A percentile compares a stretch with the other conserved stretches of the same genome.
Conservation (phyloP, 2,888 invertebrate species). For the Sialis fuliginosa region DNA sequence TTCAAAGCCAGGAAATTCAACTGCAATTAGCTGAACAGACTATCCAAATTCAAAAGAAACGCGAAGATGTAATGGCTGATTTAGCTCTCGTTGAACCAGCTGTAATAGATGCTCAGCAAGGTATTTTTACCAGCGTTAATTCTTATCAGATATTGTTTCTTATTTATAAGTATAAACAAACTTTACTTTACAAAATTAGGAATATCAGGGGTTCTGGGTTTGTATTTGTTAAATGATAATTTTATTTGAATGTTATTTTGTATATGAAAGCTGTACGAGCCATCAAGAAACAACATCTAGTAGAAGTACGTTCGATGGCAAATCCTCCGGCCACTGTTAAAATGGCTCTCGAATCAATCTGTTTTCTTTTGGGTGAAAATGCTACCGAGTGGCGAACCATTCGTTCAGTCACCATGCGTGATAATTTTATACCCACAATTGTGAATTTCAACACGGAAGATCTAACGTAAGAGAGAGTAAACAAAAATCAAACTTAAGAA, state of each 20-base stretch:
- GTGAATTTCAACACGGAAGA: conserved; percentile 88
- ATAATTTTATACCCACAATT: conserved; percentile 87
- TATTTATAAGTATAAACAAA: no score
- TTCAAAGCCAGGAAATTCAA: conserved; percentile 94
- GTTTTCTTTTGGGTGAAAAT: conserved; percentile 78
- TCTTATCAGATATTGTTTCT: no score
- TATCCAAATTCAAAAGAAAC: conserved; percentile 82
- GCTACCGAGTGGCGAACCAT: conserved; percentile 90
- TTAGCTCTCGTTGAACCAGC: conserved; percentile 97
- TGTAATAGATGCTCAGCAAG: conserved; percentile 95
- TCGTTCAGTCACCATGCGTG: conserved; percentile 79
- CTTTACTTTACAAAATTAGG: no score
- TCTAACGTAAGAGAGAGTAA: conserved; percentile 57
- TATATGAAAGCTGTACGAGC: conserved; percentile 61
- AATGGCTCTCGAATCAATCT: conserved; percentile 86
- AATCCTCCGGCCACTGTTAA: conserved; percentile 87
- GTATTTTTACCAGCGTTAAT: conserved; percentile 26
- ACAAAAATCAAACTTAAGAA: no score
- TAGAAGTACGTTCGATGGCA: conserved; percentile 86
- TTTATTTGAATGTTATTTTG: neutral
- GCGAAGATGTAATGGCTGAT: conserved; percentile 88
- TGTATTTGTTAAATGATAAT: neutral
- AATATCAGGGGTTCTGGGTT: no score
- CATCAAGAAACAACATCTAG: conserved; percentile 90
- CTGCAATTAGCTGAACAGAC: conserved; percentile 67